phyloP scores from a whole-genome alignment of 2,797 vertebrate species.

The Eidolon dupreanum region DNA sequence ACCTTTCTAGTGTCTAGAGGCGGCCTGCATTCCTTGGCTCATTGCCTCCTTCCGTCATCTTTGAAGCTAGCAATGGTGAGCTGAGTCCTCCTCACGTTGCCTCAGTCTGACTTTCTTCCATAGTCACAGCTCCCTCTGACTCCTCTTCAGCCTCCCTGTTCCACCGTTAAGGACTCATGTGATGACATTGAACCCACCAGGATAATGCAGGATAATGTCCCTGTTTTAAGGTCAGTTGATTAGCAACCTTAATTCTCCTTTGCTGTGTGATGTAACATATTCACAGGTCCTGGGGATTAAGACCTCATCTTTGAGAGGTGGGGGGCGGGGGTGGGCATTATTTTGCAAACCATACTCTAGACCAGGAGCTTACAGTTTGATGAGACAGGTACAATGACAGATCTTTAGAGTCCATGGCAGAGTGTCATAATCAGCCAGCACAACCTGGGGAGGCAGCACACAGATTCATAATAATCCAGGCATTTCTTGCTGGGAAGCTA shows the following conservation, averaged over 20 bases:
- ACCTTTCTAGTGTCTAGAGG: background rate
- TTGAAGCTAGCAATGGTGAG: background rate
- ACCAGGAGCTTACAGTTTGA: background rate
- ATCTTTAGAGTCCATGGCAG: background rate
- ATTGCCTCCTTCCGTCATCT: background rate
- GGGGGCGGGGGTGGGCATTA: background rate
- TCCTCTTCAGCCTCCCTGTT: background rate
- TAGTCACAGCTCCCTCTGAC: background rate
- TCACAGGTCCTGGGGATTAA: background rate
- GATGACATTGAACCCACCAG: background rate
- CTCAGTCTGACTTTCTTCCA: background rate
- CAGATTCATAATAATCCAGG: background rate
- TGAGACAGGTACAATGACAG: background rate
- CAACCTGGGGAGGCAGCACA: background rate
- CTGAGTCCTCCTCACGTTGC: background rate
- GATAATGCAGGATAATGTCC: background rate
- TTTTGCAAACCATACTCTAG: background rate
- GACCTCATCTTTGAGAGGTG: background rate
- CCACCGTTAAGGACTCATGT: background rate
- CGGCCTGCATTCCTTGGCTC: background rate
- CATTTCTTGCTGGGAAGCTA: background rate
- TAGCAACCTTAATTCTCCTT: background rate
- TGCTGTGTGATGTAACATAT: background rate
- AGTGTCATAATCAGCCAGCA: background rate
- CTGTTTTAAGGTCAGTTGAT: background rate